Evolutionary conservation across 2,113 vertebrate species (phyloP), one percentile per base, ranked within the genome.

Genomic region (Sapajus apella): DNA sequence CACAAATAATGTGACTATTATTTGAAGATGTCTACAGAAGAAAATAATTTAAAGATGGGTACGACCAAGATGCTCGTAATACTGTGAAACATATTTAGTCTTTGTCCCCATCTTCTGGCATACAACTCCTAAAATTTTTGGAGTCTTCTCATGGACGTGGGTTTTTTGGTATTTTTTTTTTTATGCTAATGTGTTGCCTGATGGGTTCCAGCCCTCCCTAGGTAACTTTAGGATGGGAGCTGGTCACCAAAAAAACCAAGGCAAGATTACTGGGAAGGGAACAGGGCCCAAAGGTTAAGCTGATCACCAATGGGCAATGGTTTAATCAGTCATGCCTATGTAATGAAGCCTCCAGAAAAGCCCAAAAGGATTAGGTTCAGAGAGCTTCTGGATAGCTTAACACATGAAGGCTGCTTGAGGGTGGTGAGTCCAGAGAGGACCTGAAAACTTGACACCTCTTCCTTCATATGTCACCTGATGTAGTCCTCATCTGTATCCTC

Each of bases 11-110:
- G 56, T 45, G 10, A 73, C 40, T 86, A 37, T 73, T 21, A 40
- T 82, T 86, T 88, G 23, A 30, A 95, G 94, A 96, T n/a, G 11
- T 82, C 50, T 77, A 91, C 27, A 58, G 25, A 37, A 97, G 66
- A 9, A 85, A 84, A 35, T 20, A 72, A 75, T 85, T 75, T 50
- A 47, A 55, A 79, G 66, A 45, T 58, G 55, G 3, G 9, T n/a
- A 75, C 52, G 30, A 55, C 11, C 35, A 93, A 75, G 56, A 77
- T 7, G 9, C 37, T 5, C 43, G 21, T 73, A 37, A 43, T 40
- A 73, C 23, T 13, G 11, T 73, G 37, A 73, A 73, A 43, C 1
- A 6, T 43, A 25, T 43, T 43, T 25, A 37, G 21, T 73, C 72
- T 73, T 73, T 37, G 20, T 73, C 72, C 20, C 11, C 5, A 73